phyloP scores from a whole-genome alignment of 2,113 vertebrate genomes.

The Corythoichthys intestinalis region DNA sequence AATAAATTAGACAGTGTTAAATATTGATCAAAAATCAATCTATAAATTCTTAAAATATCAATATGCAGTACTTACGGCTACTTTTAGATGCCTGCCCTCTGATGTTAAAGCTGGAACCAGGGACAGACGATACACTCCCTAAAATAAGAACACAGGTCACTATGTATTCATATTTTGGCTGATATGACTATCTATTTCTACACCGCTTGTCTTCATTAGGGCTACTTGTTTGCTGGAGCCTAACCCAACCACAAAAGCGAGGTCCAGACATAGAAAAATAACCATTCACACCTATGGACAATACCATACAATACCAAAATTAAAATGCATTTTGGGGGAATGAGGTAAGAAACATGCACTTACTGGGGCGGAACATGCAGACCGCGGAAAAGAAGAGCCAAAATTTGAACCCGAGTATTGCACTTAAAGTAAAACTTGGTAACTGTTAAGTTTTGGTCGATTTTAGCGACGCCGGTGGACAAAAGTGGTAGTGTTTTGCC shows the following conservation, averaged over 20 bases:
- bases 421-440: no score
- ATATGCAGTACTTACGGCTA: slow-evolving; percentile 50
- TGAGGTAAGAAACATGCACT: no score
- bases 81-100: slow-evolving; percentile 48
- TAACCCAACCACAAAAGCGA: neutral
- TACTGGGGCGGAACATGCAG: no score
- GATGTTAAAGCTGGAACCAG: slow-evolving; percentile 28
- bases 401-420: no score
- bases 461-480: no score
- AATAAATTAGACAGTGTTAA: slow-evolving; percentile 17
- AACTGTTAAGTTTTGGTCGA: no score
- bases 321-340: no score
- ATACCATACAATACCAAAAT: no score
- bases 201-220: neutral
- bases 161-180: neutral
- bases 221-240: neutral
- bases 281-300: no score
- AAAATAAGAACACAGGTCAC: slow-evolving; percentile 2
- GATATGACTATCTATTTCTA: neutral
- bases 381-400: no score
- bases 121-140: slow-evolving; percentile 58
- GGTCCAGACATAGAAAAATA: no score
- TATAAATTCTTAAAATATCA: neutral
- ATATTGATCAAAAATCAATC: neutral
- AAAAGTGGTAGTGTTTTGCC: no score